Evolutionary conservation across 2,113 vertebrate genomes (phyloP), one percentile per base, ranked within the genome.

Genomic region (Noturus placidus): DNA sequence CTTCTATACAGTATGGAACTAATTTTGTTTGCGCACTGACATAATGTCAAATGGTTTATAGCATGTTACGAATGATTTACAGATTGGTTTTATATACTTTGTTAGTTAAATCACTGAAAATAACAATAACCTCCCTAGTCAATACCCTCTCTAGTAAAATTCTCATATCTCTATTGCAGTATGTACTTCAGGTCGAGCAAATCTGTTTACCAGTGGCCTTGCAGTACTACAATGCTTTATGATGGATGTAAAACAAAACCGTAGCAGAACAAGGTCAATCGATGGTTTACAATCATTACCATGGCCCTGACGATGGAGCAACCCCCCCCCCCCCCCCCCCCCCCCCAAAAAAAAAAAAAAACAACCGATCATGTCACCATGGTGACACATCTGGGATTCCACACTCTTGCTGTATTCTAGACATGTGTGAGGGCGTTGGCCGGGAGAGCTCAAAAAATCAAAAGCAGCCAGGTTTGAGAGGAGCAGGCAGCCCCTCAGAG

Each of bases 381-480:
- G 15, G 61, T 86, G 74, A 88, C 81, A 81, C 50, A 78, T 76
- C 46, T 86, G 80, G 89, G 87, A 86, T 86, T 78, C 69, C 74
- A 54, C 46, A 30, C 65, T 69, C 46, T 67, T 7, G 46, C 30
- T 59, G 76, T 81, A 91, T 84, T 87, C 86, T 57, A 57, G 84
- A 89, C 89, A 85, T 10, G 89, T 93, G 88, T 88, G 90, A 82
- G 87, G 82, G 87, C 61, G 72, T 84, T 91, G 91, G 91, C 92
- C 92, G 80, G 57, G 89, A 91, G 92, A 92, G 91, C 91, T 88
- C 77, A 87, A 89, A 92, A 94, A 92, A 91, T 92, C 92, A 93
- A 89, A 93, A 90, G 88, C 89, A 92, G 86, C 89, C 0, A n/a
- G 90, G 89, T 92, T 93, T 93, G 90, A 93, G 92, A 94, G 83